A percentile compares a stretch with the other conserved stretches of the same genome.
phyloP scores from a whole-genome alignment of 2,113 vertebrate genomes.

The Noctilio leporinus region DNA sequence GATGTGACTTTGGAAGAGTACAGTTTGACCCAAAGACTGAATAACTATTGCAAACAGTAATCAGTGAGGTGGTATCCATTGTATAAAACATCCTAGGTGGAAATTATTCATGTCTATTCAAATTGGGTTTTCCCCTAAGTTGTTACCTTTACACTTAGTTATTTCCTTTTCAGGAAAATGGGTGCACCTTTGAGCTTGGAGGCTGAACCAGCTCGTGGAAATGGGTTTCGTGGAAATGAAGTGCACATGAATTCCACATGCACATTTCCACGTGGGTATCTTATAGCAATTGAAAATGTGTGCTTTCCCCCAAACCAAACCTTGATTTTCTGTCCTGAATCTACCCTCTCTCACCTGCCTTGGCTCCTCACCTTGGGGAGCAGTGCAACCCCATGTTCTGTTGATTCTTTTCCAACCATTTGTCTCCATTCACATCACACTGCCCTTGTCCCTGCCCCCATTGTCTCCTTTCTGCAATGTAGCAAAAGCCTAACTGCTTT shows the following conservation, averaged over 20 bases:
- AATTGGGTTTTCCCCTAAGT: neutral
- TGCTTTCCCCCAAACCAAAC: neutral
- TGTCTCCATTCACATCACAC: neutral
- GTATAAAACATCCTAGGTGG: neutral
- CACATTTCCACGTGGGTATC: neutral
- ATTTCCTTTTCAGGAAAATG: slow-evolving; percentile 4
- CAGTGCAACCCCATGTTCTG: neutral
- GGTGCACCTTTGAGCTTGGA: neutral
- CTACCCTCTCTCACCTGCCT: neutral
- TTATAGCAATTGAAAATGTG: neutral
- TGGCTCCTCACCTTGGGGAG: neutral
- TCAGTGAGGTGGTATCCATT: neutral
- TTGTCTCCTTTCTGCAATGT: neutral
- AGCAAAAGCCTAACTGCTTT: neutral
- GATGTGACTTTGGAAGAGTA: slow-evolving; percentile 48
- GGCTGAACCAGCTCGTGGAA: neutral
- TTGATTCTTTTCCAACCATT: neutral
- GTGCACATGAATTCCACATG: neutral
- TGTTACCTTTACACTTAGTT: neutral
- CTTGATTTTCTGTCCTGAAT: neutral
- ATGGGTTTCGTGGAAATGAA: neutral
- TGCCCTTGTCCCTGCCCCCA: neutral
- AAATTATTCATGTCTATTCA: neutral
- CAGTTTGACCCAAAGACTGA: slow-evolving; percentile 43
- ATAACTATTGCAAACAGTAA: neutral